Conservation (phyloP, 2,888 invertebrate genomes). For the Alloplasta piceator region DNA sequence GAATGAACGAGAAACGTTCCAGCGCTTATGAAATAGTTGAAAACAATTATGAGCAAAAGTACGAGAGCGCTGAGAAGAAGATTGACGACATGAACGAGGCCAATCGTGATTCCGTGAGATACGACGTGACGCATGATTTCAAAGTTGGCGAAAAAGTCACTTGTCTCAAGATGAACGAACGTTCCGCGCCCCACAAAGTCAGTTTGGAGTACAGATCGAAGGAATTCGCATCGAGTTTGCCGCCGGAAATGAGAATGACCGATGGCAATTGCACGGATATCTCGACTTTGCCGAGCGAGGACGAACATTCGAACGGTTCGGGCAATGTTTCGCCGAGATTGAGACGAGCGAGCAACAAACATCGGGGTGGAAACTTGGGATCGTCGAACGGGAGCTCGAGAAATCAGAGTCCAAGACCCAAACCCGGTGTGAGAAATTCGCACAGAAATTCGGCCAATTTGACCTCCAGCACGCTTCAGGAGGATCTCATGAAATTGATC, state of each 20-base stretch:
- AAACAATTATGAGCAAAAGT: slow-evolving; percentile 76
- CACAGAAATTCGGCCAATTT: slow-evolving; percentile 87
- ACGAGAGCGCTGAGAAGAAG: slow-evolving; percentile 65
- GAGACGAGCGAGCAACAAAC: slow-evolving; percentile 83
- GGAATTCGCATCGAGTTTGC: slow-evolving; percentile 81
- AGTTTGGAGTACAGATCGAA: slow-evolving; percentile 83
- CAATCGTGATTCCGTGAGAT: slow-evolving; percentile 73
- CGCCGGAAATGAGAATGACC: slow-evolving; percentile 81
- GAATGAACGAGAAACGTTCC: slow-evolving; percentile 69
- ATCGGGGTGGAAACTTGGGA: slow-evolving; percentile 82
- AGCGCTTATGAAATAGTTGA: slow-evolving; percentile 75
- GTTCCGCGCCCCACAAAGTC: slow-evolving; percentile 83
- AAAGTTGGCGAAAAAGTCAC: slow-evolving; percentile 84
- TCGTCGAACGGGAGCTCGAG: slow-evolving; percentile 84
- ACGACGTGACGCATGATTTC: slow-evolving; percentile 82
- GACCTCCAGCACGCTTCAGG: slow-evolving; percentile 88
- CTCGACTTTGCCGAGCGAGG: slow-evolving; percentile 83
- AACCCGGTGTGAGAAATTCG: slow-evolving; percentile 85
- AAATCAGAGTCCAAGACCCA: slow-evolving; percentile 87
- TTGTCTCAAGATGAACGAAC: slow-evolving; percentile 81
- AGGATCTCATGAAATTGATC: slow-evolving; percentile 94
- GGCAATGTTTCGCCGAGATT: slow-evolving; percentile 85
- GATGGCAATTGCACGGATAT: slow-evolving; percentile 85
- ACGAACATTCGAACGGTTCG: slow-evolving; percentile 86
- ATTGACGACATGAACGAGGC: slow-evolving; percentile 68